Base-by-base conservation (phyloP, 2,113 vertebrate species). In the Solea senegalensis region DNA sequence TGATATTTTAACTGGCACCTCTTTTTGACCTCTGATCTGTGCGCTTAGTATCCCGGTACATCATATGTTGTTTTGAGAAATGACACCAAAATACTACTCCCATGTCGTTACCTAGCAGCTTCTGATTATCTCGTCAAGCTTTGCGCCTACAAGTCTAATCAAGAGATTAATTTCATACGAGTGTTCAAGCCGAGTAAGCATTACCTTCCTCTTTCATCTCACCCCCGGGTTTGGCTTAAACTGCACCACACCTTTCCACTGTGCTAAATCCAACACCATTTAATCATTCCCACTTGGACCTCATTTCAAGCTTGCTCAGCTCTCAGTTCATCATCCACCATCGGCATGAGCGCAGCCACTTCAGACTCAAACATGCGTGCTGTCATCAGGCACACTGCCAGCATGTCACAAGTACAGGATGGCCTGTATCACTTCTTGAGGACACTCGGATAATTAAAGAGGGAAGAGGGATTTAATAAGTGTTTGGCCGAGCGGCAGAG, bases 371-470 rank as follows among this genome's bases (percentile, higher is more conserved):
- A 83, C 85, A 74, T 65, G 70, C 63, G 45, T 39, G 76, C 77
- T 73, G 81, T 82, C 82, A 84, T 70, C 72, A 69, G 83, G 81
- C 78, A n/a, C 9, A 52, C 83, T 82, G 88, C 82, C 88, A 85
- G 84, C 77, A 52, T 84, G 81, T 89, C 83, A 87, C 89, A 88
- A 86, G 85, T 86, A 89, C 86, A 85, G 74, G 69, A 74, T 79
- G 83, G 66, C 55, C 80, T 68, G 72, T 84, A 82, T 89, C 86
- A 85, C 81, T 87, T 90, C 76, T 84, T 63, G 78, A 86, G 84
- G 86, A 91, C 85, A 82, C 68, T 64, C 48, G 10, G 73, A 79
- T 92, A 90, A 91, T 92, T 91, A 91, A 88, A 86, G 87, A 84
- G 76, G 69, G 82, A 85, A 80, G 72, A 77, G 76, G 78, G 86